Evolutionary conservation across 2,797 vertebrate species (phyloP), one percentile per base, ranked within the genome.

Genomic region (Hydrocynus forskahlii): DNA sequence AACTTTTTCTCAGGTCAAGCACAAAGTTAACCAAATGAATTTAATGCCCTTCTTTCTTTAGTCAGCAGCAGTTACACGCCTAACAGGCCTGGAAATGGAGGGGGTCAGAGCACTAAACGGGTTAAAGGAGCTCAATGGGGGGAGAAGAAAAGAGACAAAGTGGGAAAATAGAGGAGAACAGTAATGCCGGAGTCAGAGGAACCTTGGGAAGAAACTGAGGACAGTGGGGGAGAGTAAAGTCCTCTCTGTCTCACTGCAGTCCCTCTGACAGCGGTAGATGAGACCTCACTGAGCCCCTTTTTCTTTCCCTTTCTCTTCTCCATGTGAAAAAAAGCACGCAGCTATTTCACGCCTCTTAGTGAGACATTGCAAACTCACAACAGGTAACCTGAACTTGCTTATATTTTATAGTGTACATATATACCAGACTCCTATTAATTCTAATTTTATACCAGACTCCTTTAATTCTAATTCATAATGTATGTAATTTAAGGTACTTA

Each of bases 21-120:
- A 94, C 95, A 96, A 94, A 98, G 97, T 98, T 98, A 97, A 98
- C 96, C 94, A 96, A 96, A 97, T 97, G 95, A 96, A 96, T 96
- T 97, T 95, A 95, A 97, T 95, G 92, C 93, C 93, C 92, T 88
- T 40, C 40, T 43, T 95, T 92, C 87, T 93, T 92, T 93, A 95
- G 94, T 95, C 96, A 92, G 91, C 92, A 89, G 89, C 94, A 91
- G 92, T 95, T 94, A 93, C 94, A 94, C 94, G 95, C 93, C 93
- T 91, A 92, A 94, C 92, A 91, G 92, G 92, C 81, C 87, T 90
- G 87, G 81, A 81, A 90, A 89, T 85, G 89, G 89, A 78, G 52
- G 88, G 90, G 88, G 90, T 80, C 80, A 79, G 55, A 62, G 87
- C 87, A 48, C 81, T 57, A 87, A 80, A 86, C 71, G 90, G 87